Evolutionary conservation across 2,888 invertebrate genomes (phyloP), one percentile per base, ranked within the genome.

Genomic region (Drosophila falleni): DNA sequence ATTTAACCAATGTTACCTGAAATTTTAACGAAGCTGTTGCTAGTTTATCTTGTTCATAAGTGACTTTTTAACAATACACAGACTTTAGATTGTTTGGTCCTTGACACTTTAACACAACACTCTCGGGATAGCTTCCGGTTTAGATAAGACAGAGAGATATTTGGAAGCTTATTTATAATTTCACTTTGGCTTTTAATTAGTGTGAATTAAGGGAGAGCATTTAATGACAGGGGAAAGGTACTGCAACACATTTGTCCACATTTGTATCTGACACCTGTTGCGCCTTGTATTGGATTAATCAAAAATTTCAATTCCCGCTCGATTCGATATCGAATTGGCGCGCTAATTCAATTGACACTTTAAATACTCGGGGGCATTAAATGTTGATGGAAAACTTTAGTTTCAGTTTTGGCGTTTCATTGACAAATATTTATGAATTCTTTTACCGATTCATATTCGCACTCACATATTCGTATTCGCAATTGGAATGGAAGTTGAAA

Each of bases 311-410:
- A 62, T 51, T 54, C 49, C 42, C 67, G 68, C 65, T 59, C 69
- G 71, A 67, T 55, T 19, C 19, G 19, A 19, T 19, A 19, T n/a
- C n/a, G n/a, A 23, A 67, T 76, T 76, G 62, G 65, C 73, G 78
- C 82, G 87, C 78, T 84, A 84, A 84, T 87, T 84, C 69, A 84
- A 84, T 84, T 84, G 82, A 84, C 84, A 87, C 84, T 84, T 78
- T 4, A 33, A 19, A 33, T 50, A 23, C 63, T 53, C 31, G 61
- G 53, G 53, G 64, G 53, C 60, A 49, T 60, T 74, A 71, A 80
- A 72, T 51, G 47, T 58, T 55, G 69, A 87, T 82, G 87, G 84
- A 84, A 84, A 84, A 82, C 82, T 84, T 81, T 23, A 50, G 58
- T 58, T 67, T 33, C 47, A 58, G 42, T 58, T 67, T 67, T 69